Evolutionary conservation across 1,140 invertebrate genomes (phyloP), one percentile per base, ranked within the genome.

Genomic region (Apis florea): DNA sequence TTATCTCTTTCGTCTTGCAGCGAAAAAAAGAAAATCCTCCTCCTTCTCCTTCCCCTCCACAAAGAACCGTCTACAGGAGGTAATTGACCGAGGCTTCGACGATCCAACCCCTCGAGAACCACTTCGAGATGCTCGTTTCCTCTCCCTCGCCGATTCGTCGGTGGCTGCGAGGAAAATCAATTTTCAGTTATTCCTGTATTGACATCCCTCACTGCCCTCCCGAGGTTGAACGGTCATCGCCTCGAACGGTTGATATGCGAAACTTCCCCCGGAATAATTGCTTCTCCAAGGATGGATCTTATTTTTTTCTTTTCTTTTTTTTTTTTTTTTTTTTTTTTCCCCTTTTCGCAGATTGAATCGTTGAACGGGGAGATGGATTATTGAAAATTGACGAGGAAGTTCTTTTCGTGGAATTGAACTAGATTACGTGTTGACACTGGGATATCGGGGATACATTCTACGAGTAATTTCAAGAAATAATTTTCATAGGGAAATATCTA

Each of bases 81-180:
- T 88, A 88, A 88, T 88, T 84, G 86, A 86, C 75, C 53, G 12
- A 72, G 76, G 58, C 74, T 56, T 72, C 70, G 82, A 84, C 82
- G 73, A 86, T 84, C 77, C 59, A 71, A 10, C 81, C 73, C 61
- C 40, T 85, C 84, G 76, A 82, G 85, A 77, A 75, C 67, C 83
- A 87, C 85, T 87, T 88, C 64, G 75, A 80, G 51, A 83, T 67
- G 51, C 67, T n/a, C 82, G 68, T 82, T 77, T 70, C 64, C 3
- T 13, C 59, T 53, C 47, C 47, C 31, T 63, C 72, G 53, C 26
- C 21, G 53, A 58, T 13, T n/a, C 70, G 24, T 12, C 54, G 31
- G 31, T n/a, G n/a, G 3, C 31, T 53, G 61, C 31, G 15, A 24
- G 47, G 21, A 85, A 85, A 86, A 86, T 86, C 84, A 83, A 86